phyloP scores from a whole-genome alignment of 2,797 vertebrate species.

The Epinephelus awoara region DNA sequence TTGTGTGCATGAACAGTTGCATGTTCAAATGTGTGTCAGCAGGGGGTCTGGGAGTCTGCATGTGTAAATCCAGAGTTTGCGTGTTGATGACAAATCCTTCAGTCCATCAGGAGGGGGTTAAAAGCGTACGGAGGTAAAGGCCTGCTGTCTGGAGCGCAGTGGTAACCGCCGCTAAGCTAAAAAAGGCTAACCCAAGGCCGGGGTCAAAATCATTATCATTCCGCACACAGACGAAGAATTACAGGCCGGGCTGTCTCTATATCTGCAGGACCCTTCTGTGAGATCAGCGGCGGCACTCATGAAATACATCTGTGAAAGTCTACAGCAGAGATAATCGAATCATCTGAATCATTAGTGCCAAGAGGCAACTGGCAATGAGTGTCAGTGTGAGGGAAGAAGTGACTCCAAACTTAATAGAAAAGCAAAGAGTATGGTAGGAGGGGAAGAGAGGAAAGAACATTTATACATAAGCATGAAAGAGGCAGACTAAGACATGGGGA shows the following conservation, averaged over 20 bases:
- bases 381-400: slow-evolving; percentile 1
- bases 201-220: slow-evolving; percentile 78
- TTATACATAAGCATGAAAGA: not conserved
- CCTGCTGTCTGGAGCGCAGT: slow-evolving; percentile 52
- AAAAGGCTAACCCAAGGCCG: slow-evolving; percentile 58
- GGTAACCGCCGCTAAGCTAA: slow-evolving; percentile 42
- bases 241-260: slow-evolving; percentile 55
- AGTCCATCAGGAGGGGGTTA: slow-evolving; percentile 25
- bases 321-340: slow-evolving; percentile 37
- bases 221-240: slow-evolving; percentile 51
- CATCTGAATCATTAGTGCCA: slow-evolving; percentile 30
- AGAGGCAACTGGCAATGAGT: slow-evolving; percentile 8
- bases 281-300: slow-evolving; percentile 48
- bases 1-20: slow-evolving; percentile 47
- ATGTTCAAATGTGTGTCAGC: slow-evolving; percentile 51
- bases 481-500: not conserved
- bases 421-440: not conserved
- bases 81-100: slow-evolving; percentile 55
- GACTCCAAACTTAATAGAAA: slow-evolving; percentile 7
- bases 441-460: not conserved
- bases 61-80: slow-evolving; percentile 60
- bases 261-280: slow-evolving; percentile 34
- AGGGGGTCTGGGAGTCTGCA: slow-evolving; percentile 36
- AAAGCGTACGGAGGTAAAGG: slow-evolving; percentile 26
- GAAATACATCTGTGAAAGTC: slow-evolving; percentile 48